Percentiles rank a stretch among this genome's conserved stretches.
Conservation (phyloP, 2,888 invertebrate genomes). For the Diarsia brunnea region DNA sequence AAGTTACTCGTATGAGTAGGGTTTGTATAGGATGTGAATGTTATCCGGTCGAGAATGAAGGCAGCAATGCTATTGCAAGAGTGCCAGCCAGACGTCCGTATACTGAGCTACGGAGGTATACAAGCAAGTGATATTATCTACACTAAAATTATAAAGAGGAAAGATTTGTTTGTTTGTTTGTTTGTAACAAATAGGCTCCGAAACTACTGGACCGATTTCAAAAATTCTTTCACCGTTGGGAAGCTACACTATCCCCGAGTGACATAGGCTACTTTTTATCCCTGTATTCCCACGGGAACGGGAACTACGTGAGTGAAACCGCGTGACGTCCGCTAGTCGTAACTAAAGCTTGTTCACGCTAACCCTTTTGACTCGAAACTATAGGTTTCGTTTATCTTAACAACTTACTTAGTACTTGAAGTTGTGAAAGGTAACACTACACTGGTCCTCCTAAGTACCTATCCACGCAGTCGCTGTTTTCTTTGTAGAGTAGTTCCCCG, state of each 20-base stretch:
- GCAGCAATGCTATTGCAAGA: neutral
- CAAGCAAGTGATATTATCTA: neutral
- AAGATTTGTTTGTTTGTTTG: too few species aligned
- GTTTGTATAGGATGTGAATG: neutral
- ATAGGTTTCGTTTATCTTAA: slow-evolving; percentile 44
- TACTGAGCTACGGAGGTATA: neutral
- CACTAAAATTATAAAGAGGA: too few species aligned
- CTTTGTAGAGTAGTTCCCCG: slow-evolving; percentile 41
- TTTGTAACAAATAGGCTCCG: too few species aligned
- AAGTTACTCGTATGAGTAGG: neutral
- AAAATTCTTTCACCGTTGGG: too few species aligned
- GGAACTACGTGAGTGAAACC: too few species aligned
- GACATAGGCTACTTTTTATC: too few species aligned
- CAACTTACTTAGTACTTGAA: slow-evolving; percentile 40
- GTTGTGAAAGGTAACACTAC: slow-evolving; percentile 36
- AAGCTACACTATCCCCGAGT: too few species aligned
- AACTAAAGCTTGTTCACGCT: slow-evolving; percentile 13
- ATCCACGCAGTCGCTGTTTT: slow-evolving; percentile 34
- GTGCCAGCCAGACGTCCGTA: neutral
- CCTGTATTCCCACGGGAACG: too few species aligned
- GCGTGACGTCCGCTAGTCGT: too few species aligned
- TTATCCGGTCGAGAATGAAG: neutral
- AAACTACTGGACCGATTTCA: too few species aligned
- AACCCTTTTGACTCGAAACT: slow-evolving; percentile 23
- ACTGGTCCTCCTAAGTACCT: slow-evolving; percentile 30